Evolutionary conservation across 2,113 vertebrate species (phyloP), one percentile per base, ranked within the genome.

Genomic region (Tiliqua scincoides): DNA sequence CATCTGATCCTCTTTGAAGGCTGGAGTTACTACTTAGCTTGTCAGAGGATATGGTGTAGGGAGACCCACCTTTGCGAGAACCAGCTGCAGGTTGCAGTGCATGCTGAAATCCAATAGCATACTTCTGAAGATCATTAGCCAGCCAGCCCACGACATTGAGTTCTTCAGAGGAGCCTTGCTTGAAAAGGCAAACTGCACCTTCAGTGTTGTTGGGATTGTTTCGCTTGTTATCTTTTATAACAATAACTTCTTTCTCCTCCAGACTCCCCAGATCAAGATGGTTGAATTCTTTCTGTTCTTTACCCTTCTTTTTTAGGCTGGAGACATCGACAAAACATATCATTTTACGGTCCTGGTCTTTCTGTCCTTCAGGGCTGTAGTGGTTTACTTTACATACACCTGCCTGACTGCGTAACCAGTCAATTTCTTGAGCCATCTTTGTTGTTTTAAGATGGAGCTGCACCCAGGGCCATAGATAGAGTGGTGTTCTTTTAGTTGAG

Each of bases 181-280:
- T 96, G 88, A 94, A 95, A 90, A 95, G 89, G 65, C 93, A 95
- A 25, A 94, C 91, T 43, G 87, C 90, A 79, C 80, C 91, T 89
- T 95, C 93, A 15, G 1, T 93, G 89, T 93, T 91, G 80, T 89
- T 91, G 7, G 92, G 89, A 12, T 79, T 73, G 35, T 86, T 87
- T 20, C 87, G 94, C 67, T 96, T 88, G 1, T 92, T 92, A 21
- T 92, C 91, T 72, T 94, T 96, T 87, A 92, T 94, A 20, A 91
- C 90, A 43, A 92, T 93, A 80, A 93, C 93, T 59, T 96, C 89
- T 84, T 86, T 92, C 43, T 93, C 94, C 85, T 94, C 84, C 25
- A 91, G 65, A 59, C 71, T 88, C 8, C 82, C 91, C 76, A 95
- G 79, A 62, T 90, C 84, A 84, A 85, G 85, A 32, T 89, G 57